A percentile compares a stretch with the other conserved stretches of the same genome.
Conservation (phyloP, 2,888 invertebrate species). For the Cancer borealis region DNA sequence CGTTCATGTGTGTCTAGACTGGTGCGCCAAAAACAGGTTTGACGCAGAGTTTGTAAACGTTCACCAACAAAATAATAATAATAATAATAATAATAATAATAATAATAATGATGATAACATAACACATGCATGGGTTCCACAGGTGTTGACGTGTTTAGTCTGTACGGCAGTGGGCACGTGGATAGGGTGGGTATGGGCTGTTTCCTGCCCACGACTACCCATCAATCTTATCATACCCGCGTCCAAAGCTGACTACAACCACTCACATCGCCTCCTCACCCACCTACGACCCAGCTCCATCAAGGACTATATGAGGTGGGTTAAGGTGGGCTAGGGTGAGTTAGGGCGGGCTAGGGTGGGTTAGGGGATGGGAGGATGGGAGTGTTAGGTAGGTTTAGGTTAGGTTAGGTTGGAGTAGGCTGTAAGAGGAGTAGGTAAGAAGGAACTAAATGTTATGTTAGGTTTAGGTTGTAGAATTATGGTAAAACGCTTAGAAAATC, state of each 20-base stretch:
- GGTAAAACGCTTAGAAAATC: no score
- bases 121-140: no score
- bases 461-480: no score
- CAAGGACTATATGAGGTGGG: constrained; percentile 45
- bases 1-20: not conserved
- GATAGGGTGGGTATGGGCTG: constrained; percentile 47
- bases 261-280: not conserved
- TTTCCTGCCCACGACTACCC: not conserved
- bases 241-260: not conserved
- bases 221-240: constrained; percentile 46
- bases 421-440: no score
- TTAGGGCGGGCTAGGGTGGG: no score
- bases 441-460: no score
- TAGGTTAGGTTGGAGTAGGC: no score
- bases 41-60: not conserved
- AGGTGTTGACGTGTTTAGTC: constrained; percentile 56
- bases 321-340: not conserved
- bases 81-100: not conserved
- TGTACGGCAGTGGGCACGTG: constrained; percentile 51
- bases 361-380: no score
- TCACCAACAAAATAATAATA: not conserved
- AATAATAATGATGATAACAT: not conserved
- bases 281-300: not conserved
- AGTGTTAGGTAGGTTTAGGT: not conserved
- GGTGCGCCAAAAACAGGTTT: not conserved